These are phyloP conservation scores for Schrankia costaestrigalis DNA, from an alignment of 2,888 invertebrate species.

Conservation along the genomic window DNA sequence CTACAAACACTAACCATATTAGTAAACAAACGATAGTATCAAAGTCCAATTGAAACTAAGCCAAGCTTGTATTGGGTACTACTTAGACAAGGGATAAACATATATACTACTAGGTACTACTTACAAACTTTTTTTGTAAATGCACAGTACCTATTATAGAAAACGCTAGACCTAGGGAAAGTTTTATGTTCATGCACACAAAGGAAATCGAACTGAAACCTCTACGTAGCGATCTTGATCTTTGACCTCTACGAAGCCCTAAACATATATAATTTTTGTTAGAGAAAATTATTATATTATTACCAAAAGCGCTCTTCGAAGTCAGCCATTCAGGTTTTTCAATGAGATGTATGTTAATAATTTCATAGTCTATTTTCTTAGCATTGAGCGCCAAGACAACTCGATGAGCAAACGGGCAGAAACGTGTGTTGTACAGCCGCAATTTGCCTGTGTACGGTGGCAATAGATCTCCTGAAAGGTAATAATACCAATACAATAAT, in stretches of 20 bases:
- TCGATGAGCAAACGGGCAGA: constrained; percentile 90
- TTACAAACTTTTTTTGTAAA: no score
- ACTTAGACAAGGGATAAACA: no score
- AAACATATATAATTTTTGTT: neutral
- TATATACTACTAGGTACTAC: no score
- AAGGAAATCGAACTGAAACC: neutral
- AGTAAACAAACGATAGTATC: no score
- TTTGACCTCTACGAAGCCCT: neutral
- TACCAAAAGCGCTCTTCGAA: constrained; percentile 74
- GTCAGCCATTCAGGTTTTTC: constrained; percentile 91
- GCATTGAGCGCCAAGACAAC: constrained; percentile 87
- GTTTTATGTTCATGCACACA: neutral
- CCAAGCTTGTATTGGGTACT: no score
- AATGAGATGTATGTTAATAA: constrained; percentile 84
- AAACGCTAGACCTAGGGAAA: no score
- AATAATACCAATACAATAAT: neutral
- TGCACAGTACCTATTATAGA: no score
- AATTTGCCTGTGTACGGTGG: constrained; percentile 84
- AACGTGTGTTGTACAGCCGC: constrained; percentile 90
- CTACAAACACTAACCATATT: no score
- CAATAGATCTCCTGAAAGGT: constrained; percentile 80
- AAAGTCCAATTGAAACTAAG: no score
- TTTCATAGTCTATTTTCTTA: constrained; percentile 88
- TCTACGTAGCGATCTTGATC: neutral
- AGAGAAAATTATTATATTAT: neutral